Base-by-base conservation (phyloP, 2,113 vertebrate species). In the Xenotilapia leptura region DNA sequence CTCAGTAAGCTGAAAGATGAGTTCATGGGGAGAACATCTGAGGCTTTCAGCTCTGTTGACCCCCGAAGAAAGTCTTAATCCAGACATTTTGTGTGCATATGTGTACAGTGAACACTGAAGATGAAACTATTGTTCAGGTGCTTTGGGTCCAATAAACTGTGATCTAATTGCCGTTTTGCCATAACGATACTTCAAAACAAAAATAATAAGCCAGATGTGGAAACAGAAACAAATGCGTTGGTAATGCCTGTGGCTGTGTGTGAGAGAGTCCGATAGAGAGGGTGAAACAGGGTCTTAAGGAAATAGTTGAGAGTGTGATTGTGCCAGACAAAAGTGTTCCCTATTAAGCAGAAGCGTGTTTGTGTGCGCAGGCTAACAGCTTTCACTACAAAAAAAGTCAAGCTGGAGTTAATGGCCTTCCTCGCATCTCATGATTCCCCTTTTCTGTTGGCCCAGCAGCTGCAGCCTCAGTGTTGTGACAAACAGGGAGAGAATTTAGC, bases 11-110 rank as follows among this genome's bases (percentile, higher is more conserved):
- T 88, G 80, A 82, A 88, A 80, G 89, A 91, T 92, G 93, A 94
- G 90, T 94, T 93, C 92, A 93, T 88, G 60, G 84, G 11, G 33
- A 92, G 91, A 94, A 93, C 89, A 92, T 93, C 88, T 92, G 84
- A 94, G 84, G 68, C 87, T 88, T 88, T 91, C 73, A 79, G 87
- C 80, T 84, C 62, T 9, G 82, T 87, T 91, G 87, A 91, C 80
- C 88, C 33, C 31, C 54, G 58, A 85, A 87, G 77, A 89, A 90
- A 88, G 56, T 86, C 77, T 85, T 93, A 91, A 93, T 92, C 84
- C 86, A 54, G 53, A 54, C 49, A 79, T 45, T 93, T 81, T 83
- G 45, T 92, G 79, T 42, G 89, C 80, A 38, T 51, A 31, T 26
- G 80, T 85, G 68, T 79, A 73, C 79, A 65, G 79, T 28, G 7